These are phyloP conservation scores for Sapajus apella DNA, from an alignment of 2,113 vertebrate genomes.

Conservation along the genomic window DNA sequence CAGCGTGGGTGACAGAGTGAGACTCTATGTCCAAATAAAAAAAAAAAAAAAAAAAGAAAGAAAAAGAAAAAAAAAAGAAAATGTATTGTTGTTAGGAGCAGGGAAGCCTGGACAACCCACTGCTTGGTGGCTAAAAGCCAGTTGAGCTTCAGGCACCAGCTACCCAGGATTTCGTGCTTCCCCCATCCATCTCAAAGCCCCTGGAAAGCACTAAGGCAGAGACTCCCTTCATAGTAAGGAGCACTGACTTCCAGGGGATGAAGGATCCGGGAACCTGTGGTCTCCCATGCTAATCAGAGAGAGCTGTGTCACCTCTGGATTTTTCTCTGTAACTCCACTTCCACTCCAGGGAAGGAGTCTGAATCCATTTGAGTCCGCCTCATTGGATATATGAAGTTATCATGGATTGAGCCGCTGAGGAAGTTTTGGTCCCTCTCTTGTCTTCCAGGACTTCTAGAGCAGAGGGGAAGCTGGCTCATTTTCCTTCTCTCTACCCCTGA, in stretches of 20 bases:
- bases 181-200: not conserved
- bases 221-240: not conserved
- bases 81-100: not conserved
- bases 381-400: not conserved
- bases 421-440: not conserved
- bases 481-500: constrained; percentile 48
- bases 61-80: not conserved
- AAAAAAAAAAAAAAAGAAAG: too few relatives aligned
- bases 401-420: constrained; percentile 33
- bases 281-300: not conserved
- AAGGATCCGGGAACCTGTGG: not conserved
- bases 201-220: not conserved
- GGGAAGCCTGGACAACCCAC: not conserved
- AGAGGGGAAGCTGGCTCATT: constrained; percentile 60
- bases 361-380: not conserved
- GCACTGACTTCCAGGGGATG: not conserved
- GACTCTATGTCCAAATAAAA: too few relatives aligned
- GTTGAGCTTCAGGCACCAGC: not conserved
- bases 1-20: too few relatives aligned
- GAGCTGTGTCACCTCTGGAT: accelerated
- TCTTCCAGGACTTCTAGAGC: constrained; percentile 53
- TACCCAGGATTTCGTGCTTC: too few relatives aligned
- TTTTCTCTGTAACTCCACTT: not conserved
- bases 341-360: not conserved
- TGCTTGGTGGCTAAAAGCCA: not conserved